Conservation (phyloP, 2,113 vertebrate species). For the Oreochromis aureus region DNA sequence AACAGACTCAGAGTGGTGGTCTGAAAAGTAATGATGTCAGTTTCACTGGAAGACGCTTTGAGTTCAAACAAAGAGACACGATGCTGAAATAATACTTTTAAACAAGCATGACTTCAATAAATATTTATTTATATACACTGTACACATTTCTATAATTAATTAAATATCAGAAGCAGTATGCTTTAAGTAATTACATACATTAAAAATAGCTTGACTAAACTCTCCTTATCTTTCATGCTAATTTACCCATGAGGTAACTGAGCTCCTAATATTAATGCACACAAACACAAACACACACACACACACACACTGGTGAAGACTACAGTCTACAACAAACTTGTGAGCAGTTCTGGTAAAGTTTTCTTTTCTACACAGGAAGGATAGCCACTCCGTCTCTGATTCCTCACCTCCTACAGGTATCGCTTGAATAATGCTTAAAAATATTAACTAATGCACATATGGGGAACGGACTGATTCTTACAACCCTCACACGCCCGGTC, state of each 20-base stretch:
- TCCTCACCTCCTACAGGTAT: neutral
- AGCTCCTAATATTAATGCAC: neutral
- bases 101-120: neutral
- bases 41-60: neutral
- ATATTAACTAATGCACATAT: neutral
- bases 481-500: neutral
- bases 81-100: neutral
- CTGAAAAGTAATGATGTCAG: neutral
- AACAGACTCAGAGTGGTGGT: neutral
- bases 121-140: neutral
- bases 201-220: neutral
- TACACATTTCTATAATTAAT: neutral
- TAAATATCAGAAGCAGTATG: neutral
- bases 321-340: neutral
- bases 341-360: neutral
- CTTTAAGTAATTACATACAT: neutral
- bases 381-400: neutral
- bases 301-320: neutral
- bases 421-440: neutral
- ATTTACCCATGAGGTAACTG: neutral
- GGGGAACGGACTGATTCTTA: neutral
- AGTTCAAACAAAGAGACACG: neutral
- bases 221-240: neutral
- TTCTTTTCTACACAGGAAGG: neutral
- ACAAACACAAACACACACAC: neutral